Percentiles rank a stretch among this genome's conserved stretches.
Evolutionary conservation across 2,888 invertebrate genomes (phyloP).

Genomic region (Meiosimyza decipiens): DNA sequence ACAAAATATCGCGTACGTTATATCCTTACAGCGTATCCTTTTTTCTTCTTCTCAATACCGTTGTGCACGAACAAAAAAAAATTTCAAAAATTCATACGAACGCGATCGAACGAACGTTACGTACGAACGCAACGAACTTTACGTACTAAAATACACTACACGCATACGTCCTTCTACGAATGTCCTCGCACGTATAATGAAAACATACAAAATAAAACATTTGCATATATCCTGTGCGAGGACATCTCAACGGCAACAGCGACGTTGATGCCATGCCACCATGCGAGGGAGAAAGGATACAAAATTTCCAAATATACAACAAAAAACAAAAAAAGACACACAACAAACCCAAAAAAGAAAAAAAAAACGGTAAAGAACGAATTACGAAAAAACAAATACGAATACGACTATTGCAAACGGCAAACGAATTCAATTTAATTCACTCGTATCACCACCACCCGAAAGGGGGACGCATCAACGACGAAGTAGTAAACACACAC

Average conservation of each 20-base stretch:
- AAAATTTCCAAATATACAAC: slow-evolving; percentile 25
- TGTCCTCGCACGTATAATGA: slow-evolving; percentile 55
- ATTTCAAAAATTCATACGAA: no score
- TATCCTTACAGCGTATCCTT: not conserved
- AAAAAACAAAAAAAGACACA: slow-evolving; percentile 12
- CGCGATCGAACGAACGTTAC: no score
- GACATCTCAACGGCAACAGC: slow-evolving; percentile 24
- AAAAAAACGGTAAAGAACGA: slow-evolving; percentile 20
- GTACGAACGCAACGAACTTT: slow-evolving; percentile 4
- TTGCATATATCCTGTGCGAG: slow-evolving; percentile 36
- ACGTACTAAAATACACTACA: slow-evolving; percentile 30
- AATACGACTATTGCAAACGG: no score
- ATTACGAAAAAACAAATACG: slow-evolving; percentile 20
- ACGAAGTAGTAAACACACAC: not conserved
- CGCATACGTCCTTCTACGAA: slow-evolving; percentile 45
- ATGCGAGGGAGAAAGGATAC: slow-evolving; percentile 40
- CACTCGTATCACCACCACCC: not conserved
- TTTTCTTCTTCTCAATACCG: slow-evolving; percentile 7
- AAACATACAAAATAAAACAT: slow-evolving; percentile 44
- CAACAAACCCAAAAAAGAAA: slow-evolving; percentile 14
- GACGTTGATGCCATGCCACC: slow-evolving; percentile 21
- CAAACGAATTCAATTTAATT: slow-evolving; percentile 35
- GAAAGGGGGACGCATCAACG: not conserved
- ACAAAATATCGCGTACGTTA: slow-evolving; percentile 7
- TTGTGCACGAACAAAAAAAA: not conserved